A percentile compares a stretch with the other conserved stretches of the same genome.
These are phyloP conservation scores for Drosophila atroscutellata DNA, from an alignment of 2,888 invertebrate species.

Conservation along the genomic window DNA sequence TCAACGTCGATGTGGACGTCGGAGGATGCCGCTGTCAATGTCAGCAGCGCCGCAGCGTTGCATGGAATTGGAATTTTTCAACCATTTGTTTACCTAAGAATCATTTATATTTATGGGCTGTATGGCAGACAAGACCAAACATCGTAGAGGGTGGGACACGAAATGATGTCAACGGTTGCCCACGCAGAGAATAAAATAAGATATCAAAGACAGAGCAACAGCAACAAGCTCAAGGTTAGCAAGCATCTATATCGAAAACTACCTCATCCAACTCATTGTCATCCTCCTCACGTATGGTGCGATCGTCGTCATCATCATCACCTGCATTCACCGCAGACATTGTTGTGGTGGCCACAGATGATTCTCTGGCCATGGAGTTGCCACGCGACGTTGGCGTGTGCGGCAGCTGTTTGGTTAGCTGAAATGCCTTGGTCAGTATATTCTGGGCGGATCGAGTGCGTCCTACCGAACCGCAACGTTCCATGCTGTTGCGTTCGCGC, in stretches of 20 bases:
- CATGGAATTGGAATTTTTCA: slow-evolving; percentile 53
- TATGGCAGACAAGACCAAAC: slow-evolving; percentile 5
- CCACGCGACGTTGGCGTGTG: slow-evolving; percentile 84
- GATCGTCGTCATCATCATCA: slow-evolving; percentile 88
- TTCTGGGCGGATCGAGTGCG: slow-evolving; percentile 92
- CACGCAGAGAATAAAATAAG: slow-evolving; percentile 22
- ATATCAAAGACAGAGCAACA: slow-evolving; percentile 1
- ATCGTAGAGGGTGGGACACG: slow-evolving; percentile 3
- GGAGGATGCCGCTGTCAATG: slow-evolving; percentile 64
- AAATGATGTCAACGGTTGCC: slow-evolving; percentile 51
- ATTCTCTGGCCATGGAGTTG: slow-evolving; percentile 81
- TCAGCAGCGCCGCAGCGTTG: slow-evolving; percentile 45
- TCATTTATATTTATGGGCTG: slow-evolving; percentile 24
- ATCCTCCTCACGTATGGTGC: slow-evolving; percentile 89
- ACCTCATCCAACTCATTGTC: slow-evolving; percentile 85
- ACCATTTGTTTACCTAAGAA: slow-evolving; percentile 46
- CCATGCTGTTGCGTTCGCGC: slow-evolving; percentile 82
- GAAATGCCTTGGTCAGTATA: slow-evolving; percentile 93
- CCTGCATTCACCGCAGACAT: slow-evolving; percentile 76
- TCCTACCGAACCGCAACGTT: slow-evolving; percentile 85
- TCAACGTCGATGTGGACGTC: slow-evolving; percentile 23
- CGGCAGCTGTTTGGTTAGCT: slow-evolving; percentile 86
- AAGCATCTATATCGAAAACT: slow-evolving; percentile 35
- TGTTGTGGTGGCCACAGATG: slow-evolving; percentile 79
- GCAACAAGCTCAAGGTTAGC: slow-evolving; percentile 59